Conservation (phyloP, 1,140 invertebrate genomes). For the Sesamia nonagrioides region DNA sequence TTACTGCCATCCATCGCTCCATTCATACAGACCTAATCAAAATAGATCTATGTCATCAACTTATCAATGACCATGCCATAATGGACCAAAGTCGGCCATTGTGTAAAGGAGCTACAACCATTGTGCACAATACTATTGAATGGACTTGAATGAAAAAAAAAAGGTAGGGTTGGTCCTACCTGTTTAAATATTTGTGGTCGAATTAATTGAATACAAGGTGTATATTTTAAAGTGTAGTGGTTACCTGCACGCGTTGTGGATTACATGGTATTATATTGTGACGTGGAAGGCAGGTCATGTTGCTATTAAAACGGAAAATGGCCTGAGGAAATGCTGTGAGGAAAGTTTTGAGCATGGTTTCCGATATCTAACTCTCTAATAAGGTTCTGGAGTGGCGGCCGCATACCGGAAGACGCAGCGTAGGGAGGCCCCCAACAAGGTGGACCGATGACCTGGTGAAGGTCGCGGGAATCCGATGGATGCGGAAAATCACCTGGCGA, state of each 20-base stretch:
- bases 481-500: too few species aligned
- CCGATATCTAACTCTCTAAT: too few species aligned
- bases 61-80: background rate
- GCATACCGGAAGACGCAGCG: too few species aligned
- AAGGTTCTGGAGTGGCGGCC: too few species aligned
- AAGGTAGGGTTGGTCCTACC: constrained; percentile 1
- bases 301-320: too few species aligned
- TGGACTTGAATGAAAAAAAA: background rate
- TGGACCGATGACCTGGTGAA: too few species aligned
- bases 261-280: background rate
- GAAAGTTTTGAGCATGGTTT: too few species aligned
- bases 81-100: constrained; percentile 3
- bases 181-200: background rate
- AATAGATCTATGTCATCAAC: background rate
- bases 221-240: background rate
- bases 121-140: background rate
- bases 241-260: background rate
- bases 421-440: too few species aligned
- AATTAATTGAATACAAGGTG: constrained; percentile 9
- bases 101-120: background rate
- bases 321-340: too few species aligned
- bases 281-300: background rate
- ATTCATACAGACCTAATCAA: background rate
- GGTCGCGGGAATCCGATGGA: too few species aligned
- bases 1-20: background rate